Evolutionary conservation across 1,140 invertebrate species (phyloP), one percentile per base, ranked within the genome.

Genomic region (Sarcophaga peregrina): DNA sequence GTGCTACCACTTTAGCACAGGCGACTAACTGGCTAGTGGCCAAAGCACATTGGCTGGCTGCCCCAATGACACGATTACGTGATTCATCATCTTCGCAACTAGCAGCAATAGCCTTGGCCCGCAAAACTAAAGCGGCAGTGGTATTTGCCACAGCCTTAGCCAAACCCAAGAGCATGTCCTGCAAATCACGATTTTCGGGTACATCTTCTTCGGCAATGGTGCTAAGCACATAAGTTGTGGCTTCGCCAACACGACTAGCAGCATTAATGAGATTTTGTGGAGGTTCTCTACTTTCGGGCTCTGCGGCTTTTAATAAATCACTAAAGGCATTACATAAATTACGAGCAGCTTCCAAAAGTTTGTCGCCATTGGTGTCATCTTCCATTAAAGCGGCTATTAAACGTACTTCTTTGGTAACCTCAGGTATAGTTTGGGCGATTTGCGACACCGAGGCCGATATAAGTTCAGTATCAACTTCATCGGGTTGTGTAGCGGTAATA

Each of bases 1-100:
- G 95, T 0, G 95, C 95, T 4, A 96, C 95, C n/a, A 96, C 95
- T 92, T 99, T 99, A 11, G 98, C 97, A 89, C 98, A 99, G 0
- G 98, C 98, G 0, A 99, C 98, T 1, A 99, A 92, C 90, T 99
- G 98, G 48, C 97, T 99, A 0, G 98, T 99, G 1, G 98, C 97
- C 46, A 99, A 91, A 0, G 98, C 98, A 91, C 98, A 98, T 90
- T 99, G 95, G 0, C 98, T 99, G 0, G 98, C 98, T 0, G 97
- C 96, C 10, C 95, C 95, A 85, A 99, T 99, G 3, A 99, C 97
- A 85, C 94, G 93, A 91, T 99, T 98, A 86, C 96, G 95, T 0
- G 93, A 93, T 68, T 93, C 92, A 54, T 95, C 94, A 85, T 95
- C 93, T 10, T 94, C 93, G 87, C 97, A 97, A 76, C 95, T 96